These are phyloP conservation scores for Drosophila antonietae DNA, from an alignment of 2,888 invertebrate genomes.

Conservation along the genomic window DNA sequence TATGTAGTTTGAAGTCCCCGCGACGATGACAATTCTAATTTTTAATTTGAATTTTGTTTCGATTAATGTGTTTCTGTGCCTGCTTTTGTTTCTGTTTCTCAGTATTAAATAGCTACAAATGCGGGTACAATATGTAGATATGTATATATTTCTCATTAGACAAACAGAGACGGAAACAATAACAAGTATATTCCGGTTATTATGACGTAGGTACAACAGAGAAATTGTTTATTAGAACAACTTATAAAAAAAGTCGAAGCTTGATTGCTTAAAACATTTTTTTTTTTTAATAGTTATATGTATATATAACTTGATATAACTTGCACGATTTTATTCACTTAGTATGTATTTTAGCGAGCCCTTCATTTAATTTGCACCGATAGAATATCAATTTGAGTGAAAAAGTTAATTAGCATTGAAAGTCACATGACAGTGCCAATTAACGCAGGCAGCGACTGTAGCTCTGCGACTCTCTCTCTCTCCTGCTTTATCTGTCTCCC, in stretches of 20 bases:
- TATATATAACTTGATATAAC: not conserved
- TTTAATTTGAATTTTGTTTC: conserved; percentile 24
- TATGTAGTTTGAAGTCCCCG: conserved; percentile 35
- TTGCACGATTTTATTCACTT: conserved; percentile 11
- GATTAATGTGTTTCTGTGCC: conserved; percentile 17
- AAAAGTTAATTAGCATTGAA: conserved; percentile 63
- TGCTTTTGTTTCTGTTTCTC: conserved; percentile 4
- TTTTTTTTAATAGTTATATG: not conserved
- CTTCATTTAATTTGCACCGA: conserved; percentile 28
- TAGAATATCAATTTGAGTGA: conserved; percentile 30
- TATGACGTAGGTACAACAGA: conserved; percentile 30
- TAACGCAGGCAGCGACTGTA: conserved; percentile 51
- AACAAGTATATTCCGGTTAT: conserved; percentile 58
- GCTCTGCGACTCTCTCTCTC: conserved; percentile 13
- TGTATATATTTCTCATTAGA: conserved; percentile 8
- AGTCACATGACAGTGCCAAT: conserved; percentile 70
- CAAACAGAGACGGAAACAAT: conserved; percentile 20
- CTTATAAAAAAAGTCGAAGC: not conserved
- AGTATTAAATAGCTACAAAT: conserved; percentile 19
- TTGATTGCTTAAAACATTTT: not conserved
- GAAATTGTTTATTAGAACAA: conserved; percentile 15
- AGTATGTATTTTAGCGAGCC: conserved; percentile 22
- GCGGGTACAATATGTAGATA: not conserved
- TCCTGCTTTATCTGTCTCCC: not conserved
- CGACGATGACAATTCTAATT: conserved; percentile 34